phyloP scores from a whole-genome alignment of 2,888 invertebrate genomes.

The Habrosyne pyritoides region DNA sequence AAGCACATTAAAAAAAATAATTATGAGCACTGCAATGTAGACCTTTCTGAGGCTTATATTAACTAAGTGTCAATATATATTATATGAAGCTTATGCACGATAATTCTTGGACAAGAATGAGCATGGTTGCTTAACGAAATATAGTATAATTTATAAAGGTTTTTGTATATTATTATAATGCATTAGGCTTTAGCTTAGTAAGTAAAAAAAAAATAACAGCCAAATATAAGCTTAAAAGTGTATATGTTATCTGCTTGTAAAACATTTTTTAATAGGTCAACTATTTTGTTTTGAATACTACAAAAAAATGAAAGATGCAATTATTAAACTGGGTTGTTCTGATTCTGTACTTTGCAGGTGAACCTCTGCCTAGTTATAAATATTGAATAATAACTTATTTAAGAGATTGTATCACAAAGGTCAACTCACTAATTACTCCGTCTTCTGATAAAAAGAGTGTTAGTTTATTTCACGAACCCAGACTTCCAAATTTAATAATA shows the following conservation, averaged over 20 bases:
- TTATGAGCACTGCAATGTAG: not conserved
- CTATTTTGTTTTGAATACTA: constrained; percentile 31
- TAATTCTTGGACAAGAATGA: not conserved
- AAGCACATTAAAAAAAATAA: constrained; percentile 7
- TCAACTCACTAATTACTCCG: too few species aligned
- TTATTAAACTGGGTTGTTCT: too few species aligned
- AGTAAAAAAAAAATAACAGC: not conserved
- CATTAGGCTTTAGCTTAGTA: constrained; percentile 37
- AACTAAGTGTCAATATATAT: not conserved
- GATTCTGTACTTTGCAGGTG: too few species aligned
- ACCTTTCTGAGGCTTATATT: not conserved
- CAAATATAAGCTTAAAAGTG: constrained; percentile 24
- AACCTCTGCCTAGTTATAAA: too few species aligned
- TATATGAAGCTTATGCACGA: not conserved
- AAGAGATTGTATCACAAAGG: too few species aligned
- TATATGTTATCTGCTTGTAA: constrained; percentile 34
- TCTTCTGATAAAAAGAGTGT: too few species aligned
- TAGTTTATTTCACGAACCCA: too few species aligned
- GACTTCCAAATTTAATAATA: too few species aligned
- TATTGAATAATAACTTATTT: too few species aligned
- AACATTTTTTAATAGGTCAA: constrained; percentile 19
- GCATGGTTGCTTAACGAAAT: constrained; percentile 22
- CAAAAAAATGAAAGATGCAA: not conserved
- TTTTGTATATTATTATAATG: constrained; percentile 41
- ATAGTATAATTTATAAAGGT: not conserved